A percentile compares a stretch with the other conserved stretches of the same genome.
These are phyloP conservation scores for Ophonus ardosiacus DNA, from an alignment of 2,888 invertebrate species.

Conservation along the genomic window DNA sequence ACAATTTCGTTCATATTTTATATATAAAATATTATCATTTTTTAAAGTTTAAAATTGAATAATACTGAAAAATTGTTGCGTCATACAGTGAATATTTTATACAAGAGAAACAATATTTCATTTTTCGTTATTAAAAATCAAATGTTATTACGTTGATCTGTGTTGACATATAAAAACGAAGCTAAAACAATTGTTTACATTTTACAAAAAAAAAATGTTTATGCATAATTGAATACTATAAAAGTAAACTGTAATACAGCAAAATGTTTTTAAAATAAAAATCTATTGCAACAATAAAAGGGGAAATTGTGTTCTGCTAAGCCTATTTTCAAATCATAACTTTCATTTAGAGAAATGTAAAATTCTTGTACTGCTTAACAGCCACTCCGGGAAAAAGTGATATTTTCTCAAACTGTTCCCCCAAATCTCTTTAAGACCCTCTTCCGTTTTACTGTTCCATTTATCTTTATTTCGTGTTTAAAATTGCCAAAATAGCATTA, in stretches of 20 bases:
- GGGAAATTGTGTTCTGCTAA: conserved; percentile 4
- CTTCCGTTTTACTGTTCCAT: conserved; percentile 22
- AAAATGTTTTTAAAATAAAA: background rate
- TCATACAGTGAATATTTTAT: background rate
- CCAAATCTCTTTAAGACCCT: conserved; percentile 50
- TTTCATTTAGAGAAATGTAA: conserved; percentile 49
- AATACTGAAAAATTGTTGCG: background rate
- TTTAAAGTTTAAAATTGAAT: background rate
- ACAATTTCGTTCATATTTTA: background rate
- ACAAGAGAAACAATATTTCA: background rate
- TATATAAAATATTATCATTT: background rate
- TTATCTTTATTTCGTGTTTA: conserved; percentile 52
- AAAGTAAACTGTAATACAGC: background rate
- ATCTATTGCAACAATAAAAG: background rate
- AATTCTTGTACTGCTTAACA: conserved; percentile 53
- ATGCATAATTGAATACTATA: background rate
- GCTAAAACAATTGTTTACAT: background rate
- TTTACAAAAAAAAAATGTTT: background rate
- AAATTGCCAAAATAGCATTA: conserved; percentile 23
- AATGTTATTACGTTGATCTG: background rate
- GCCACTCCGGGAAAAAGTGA: conserved; percentile 35
- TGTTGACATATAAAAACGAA: background rate
- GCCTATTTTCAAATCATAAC: conserved; percentile 19
- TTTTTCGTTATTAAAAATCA: background rate
- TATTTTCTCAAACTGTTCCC: conserved; percentile 43